Conservation (phyloP, 2,888 invertebrate genomes). For the Monoplex corrugatus region DNA sequence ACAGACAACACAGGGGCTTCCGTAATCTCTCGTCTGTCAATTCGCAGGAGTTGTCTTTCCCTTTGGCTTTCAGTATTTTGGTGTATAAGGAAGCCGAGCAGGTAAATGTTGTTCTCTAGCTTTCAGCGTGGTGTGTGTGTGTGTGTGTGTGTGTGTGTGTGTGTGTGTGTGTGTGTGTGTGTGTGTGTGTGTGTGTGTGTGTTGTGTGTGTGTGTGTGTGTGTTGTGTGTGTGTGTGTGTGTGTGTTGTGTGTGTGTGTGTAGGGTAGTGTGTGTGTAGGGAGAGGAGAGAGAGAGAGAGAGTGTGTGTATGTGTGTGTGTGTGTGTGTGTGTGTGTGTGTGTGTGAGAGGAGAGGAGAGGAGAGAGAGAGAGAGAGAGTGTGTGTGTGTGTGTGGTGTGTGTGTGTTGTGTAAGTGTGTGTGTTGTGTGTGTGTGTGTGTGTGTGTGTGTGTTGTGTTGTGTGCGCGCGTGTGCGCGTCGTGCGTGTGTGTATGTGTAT, state of each 20-base stretch:
- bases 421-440: too few relatives aligned
- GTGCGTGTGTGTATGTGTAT: background rate
- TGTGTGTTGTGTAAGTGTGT: background rate
- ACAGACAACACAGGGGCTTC: background rate
- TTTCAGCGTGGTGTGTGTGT: background rate
- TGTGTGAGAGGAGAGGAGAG: too few relatives aligned
- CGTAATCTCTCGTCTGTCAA: background rate
- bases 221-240: too few relatives aligned
- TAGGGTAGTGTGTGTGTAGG: background rate
- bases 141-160: background rate
- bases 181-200: background rate
- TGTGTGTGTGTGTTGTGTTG: too few relatives aligned
- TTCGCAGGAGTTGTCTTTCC: conserved; percentile 13
- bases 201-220: background rate
- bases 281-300: background rate
- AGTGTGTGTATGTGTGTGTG: background rate
- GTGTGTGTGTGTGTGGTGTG: background rate
- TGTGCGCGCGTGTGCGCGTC: too few relatives aligned
- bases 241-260: too few relatives aligned
- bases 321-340: background rate
- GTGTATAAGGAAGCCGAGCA: conserved; percentile 33
- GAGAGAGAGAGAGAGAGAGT: too few relatives aligned
- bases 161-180: background rate
- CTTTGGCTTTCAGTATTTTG: conserved; percentile 39
- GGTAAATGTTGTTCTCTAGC: background rate